Evolutionary conservation across 1,140 invertebrate species (phyloP).

Genomic region (Meloidogyne floridensis): DNA sequence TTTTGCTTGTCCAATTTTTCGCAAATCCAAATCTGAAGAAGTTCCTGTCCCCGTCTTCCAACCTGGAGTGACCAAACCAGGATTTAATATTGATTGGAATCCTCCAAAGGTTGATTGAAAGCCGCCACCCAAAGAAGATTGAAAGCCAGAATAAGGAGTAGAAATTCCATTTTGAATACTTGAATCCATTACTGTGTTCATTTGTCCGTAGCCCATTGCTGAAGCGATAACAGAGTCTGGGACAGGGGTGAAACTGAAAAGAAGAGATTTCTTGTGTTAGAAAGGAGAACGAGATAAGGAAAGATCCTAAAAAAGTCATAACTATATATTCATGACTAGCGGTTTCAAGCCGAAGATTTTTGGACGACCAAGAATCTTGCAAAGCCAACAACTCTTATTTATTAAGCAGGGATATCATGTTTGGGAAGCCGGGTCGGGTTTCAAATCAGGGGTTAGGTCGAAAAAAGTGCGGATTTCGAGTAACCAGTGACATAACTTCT

Average conservation of each 20-base stretch:
- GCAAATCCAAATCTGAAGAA: conserved; percentile 82
- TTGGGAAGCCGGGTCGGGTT: no score
- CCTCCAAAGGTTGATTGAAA: conserved; percentile 47
- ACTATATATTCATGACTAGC: no score
- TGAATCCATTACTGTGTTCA: conserved; percentile 80
- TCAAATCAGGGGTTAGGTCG: no score
- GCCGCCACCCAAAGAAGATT: conserved; percentile 37
- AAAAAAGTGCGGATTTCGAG: no score
- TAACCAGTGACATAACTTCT: no score
- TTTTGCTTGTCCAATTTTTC: conserved; percentile 97
- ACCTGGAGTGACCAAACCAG: conserved; percentile 76
- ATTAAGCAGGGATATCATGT: no score
- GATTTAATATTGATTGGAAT: conserved; percentile 41
- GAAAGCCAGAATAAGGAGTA: conserved; percentile 63
- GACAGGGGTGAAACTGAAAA: conserved; percentile 81
- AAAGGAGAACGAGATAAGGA: conserved; percentile 7
- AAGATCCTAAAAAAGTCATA: not conserved
- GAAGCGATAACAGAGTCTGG: conserved; percentile 94
- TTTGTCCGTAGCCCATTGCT: conserved; percentile 77
- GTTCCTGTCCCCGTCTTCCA: conserved; percentile 58
- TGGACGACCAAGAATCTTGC: no score
- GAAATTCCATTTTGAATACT: conserved; percentile 51
- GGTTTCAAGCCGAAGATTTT: no score
- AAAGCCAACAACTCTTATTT: no score
- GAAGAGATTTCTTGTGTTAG: no score